These are phyloP conservation scores for Arrhamphus sclerolepis DNA, from an alignment of 2,797 vertebrate species.

Conservation along the genomic window DNA sequence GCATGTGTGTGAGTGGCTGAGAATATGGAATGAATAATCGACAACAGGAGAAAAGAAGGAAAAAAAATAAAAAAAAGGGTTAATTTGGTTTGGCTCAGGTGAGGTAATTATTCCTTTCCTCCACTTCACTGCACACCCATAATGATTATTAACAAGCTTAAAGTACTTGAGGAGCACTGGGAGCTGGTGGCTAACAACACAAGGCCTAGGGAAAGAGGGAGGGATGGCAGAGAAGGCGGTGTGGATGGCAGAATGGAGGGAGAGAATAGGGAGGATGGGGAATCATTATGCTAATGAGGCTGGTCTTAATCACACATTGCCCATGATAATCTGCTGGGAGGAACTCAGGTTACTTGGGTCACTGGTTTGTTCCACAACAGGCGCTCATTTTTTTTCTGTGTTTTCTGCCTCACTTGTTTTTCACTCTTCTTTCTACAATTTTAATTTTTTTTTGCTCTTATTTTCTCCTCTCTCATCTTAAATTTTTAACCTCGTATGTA, in stretches of 20 bases:
- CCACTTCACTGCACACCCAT: conserved; percentile 96
- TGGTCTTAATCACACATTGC: conserved; percentile 88
- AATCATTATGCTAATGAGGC: conserved; percentile 96
- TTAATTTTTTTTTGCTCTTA: conserved; percentile 40
- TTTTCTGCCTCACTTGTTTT: conserved; percentile 37
- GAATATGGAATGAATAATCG: conserved; percentile 71
- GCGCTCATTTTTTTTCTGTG: conserved; percentile 48
- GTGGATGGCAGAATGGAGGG: conserved; percentile 66
- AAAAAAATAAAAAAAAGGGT: conserved; percentile 77
- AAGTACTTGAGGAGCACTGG: conserved; percentile 91
- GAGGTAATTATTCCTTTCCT: conserved; percentile 95
- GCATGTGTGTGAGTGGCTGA: conserved; percentile 61
- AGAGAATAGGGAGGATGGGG: conserved; percentile 79
- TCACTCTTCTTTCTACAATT: conserved; percentile 29
- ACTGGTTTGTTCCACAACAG: conserved; percentile 76
- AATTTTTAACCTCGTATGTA: conserved; percentile 21
- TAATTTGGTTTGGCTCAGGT: conserved; percentile 99
- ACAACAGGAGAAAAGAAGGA: conserved; percentile 59
- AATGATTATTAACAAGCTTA: conserved; percentile 99
- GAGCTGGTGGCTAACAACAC: conserved; percentile 91
- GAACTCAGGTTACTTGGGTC: conserved; percentile 83
- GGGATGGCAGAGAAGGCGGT: conserved; percentile 62
- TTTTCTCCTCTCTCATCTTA: conserved; percentile 10
- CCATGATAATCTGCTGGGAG: conserved; percentile 88
- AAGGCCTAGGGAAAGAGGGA: conserved; percentile 62